These are phyloP conservation scores for Lates calcarifer DNA, from an alignment of 2,113 vertebrate species.

Conservation along the genomic window DNA sequence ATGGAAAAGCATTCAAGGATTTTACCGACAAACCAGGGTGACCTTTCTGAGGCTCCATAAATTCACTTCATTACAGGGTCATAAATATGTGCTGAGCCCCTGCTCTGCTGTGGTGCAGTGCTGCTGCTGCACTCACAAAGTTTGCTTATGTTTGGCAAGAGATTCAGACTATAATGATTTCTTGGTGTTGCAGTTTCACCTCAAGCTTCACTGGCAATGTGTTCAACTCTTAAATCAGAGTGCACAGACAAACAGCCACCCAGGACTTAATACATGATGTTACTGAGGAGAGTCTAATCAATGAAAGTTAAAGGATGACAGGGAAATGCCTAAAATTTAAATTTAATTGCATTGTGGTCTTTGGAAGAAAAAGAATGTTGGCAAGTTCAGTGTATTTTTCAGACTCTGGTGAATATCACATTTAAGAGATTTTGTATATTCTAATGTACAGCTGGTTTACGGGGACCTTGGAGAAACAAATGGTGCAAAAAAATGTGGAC, in stretches of 20 bases:
- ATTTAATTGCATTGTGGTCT: not conserved
- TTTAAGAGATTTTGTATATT: not conserved
- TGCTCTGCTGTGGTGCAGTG: slow-evolving; percentile 44
- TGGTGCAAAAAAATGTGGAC: not conserved
- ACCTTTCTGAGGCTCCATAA: slow-evolving; percentile 76
- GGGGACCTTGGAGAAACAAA: not conserved
- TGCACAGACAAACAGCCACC: not conserved
- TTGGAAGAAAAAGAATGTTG: not conserved
- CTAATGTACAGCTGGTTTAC: not conserved
- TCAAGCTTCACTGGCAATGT: not conserved
- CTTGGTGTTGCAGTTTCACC: slow-evolving; percentile 16
- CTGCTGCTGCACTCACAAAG: slow-evolving; percentile 13
- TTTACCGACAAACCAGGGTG: slow-evolving; percentile 59
- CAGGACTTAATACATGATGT: not conserved
- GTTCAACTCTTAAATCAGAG: not conserved
- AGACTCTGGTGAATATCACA: not conserved
- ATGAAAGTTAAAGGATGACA: not conserved
- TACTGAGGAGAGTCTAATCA: not conserved
- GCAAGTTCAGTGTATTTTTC: not conserved
- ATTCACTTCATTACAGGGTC: slow-evolving; percentile 75
- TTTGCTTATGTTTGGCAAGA: not conserved
- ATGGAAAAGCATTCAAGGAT: slow-evolving; percentile 77
- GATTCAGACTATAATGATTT: slow-evolving; percentile 6
- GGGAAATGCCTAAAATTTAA: not conserved
- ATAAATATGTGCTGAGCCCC: slow-evolving; percentile 68